A percentile compares a stretch with the other conserved stretches of the same genome.
phyloP scores from a whole-genome alignment of 1,140 invertebrate species.

The Chymomyza costata region DNA sequence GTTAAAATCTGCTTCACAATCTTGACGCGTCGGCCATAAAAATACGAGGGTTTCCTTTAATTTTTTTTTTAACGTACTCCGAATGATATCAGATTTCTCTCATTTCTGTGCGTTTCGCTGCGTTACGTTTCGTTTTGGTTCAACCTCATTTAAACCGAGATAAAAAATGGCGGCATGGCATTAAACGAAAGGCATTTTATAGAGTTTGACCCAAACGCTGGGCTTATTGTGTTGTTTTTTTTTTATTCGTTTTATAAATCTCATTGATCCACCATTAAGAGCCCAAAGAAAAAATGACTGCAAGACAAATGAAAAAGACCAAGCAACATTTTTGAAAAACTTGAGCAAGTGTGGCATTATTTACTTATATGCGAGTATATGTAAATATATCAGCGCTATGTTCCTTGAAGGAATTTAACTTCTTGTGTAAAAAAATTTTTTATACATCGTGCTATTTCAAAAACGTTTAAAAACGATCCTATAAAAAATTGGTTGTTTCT shows the following conservation, averaged over 20 bases:
- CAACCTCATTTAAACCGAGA: slow-evolving; percentile 16
- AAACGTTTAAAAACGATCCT: no score
- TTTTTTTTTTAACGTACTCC: slow-evolving; percentile 44
- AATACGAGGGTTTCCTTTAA: slow-evolving; percentile 44
- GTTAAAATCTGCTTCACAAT: slow-evolving; percentile 63
- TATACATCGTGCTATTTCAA: no score
- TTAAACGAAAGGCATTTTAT: slow-evolving; percentile 52
- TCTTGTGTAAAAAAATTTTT: no score
- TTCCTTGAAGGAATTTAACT: no score
- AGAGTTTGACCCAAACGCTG: slow-evolving; percentile 38
- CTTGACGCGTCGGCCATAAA: slow-evolving; percentile 52
- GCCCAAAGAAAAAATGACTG: slow-evolving; percentile 20
- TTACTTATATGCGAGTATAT: no score
- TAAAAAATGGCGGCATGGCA: slow-evolving; percentile 50
- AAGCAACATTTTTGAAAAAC: slow-evolving; percentile 29
- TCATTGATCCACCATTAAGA: slow-evolving; percentile 67
- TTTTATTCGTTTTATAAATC: slow-evolving; percentile 68
- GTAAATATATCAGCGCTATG: no score
- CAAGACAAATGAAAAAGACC: no score
- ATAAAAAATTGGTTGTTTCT: no score
- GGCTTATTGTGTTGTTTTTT: no score
- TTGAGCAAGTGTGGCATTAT: no score
- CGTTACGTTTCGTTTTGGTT: slow-evolving; percentile 40
- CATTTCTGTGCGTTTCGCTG: slow-evolving; percentile 31
- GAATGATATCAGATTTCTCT: slow-evolving; percentile 72